Evolutionary conservation across 1,140 invertebrate species (phyloP).

Genomic region (Tribolium madens): DNA sequence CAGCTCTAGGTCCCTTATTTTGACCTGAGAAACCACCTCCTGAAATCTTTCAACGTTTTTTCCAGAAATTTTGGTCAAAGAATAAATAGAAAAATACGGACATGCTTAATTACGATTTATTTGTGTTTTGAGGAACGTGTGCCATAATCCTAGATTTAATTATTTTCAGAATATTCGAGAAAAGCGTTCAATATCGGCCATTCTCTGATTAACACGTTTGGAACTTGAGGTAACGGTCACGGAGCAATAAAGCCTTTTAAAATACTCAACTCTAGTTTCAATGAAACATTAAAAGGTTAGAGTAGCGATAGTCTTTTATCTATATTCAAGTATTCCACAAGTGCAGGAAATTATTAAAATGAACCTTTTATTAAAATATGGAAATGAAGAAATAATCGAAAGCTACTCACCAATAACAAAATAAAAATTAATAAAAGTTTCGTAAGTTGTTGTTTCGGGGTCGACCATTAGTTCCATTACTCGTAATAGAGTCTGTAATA

Average conservation of each 20-base stretch:
- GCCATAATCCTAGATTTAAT: too few species aligned
- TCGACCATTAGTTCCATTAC: slow-evolving; percentile 5
- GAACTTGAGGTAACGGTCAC: background rate
- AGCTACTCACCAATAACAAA: slow-evolving; percentile 2
- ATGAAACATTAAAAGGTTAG: background rate
- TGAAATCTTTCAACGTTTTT: too few species aligned
- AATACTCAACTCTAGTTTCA: background rate
- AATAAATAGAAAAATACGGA: too few species aligned
- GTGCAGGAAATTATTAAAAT: slow-evolving; percentile 3
- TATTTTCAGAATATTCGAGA: background rate
- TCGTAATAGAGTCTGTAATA: background rate
- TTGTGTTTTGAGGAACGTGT: too few species aligned
- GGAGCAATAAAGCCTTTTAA: background rate
- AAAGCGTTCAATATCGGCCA: background rate
- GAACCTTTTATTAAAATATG: slow-evolving; percentile 13
- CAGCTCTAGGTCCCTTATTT: too few species aligned
- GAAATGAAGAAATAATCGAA: slow-evolving; percentile 19
- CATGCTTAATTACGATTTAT: too few species aligned
- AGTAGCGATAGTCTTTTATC: too few species aligned
- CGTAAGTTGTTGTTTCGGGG: slow-evolving; percentile 4
- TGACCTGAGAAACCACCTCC: too few species aligned
- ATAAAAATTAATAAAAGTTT: slow-evolving; percentile 12
- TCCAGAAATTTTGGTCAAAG: too few species aligned
- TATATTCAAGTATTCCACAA: background rate
- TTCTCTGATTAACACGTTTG: background rate